Conservation (phyloP, 2,888 invertebrate species). For the Hypsopygia costalis region DNA sequence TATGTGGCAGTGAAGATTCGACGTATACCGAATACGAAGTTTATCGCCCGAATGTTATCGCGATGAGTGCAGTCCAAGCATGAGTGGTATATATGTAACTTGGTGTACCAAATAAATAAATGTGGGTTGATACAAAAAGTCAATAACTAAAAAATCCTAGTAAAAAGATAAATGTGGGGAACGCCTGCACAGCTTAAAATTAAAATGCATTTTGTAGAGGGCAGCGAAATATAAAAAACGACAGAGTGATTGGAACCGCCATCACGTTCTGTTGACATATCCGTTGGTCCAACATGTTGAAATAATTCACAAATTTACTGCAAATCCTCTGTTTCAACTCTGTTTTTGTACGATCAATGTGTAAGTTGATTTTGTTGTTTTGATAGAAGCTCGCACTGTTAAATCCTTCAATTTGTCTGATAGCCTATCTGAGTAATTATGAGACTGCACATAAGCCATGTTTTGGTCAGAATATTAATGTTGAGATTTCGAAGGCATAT, state of each 20-base stretch:
- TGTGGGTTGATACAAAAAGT: too few species aligned
- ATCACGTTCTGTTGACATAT: slow-evolving; percentile 58
- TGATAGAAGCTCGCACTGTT: slow-evolving; percentile 1
- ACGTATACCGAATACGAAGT: too few species aligned
- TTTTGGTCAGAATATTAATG: too few species aligned
- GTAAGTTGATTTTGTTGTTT: slow-evolving; percentile 13
- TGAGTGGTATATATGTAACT: too few species aligned
- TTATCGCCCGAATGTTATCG: too few species aligned
- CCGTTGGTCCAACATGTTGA: slow-evolving; percentile 29
- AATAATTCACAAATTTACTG: slow-evolving; percentile 42
- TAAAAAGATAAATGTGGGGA: not conserved
- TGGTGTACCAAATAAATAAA: too few species aligned
- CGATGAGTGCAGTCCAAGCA: too few species aligned
- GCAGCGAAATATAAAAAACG: slow-evolving; percentile 37
- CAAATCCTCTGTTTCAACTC: slow-evolving; percentile 25
- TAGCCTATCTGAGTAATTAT: too few species aligned
- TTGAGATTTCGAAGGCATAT: too few species aligned
- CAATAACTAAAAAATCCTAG: too few species aligned
- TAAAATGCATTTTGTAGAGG: slow-evolving; percentile 53
- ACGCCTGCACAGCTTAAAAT: slow-evolving; percentile 44
- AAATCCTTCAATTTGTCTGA: not conserved
- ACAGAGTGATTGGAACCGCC: slow-evolving; percentile 49
- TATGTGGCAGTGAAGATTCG: too few species aligned
- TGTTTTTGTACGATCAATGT: slow-evolving; percentile 16
- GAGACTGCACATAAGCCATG: too few species aligned